Conservation (phyloP, 2,113 vertebrate species). For the Cisticola juncidis region DNA sequence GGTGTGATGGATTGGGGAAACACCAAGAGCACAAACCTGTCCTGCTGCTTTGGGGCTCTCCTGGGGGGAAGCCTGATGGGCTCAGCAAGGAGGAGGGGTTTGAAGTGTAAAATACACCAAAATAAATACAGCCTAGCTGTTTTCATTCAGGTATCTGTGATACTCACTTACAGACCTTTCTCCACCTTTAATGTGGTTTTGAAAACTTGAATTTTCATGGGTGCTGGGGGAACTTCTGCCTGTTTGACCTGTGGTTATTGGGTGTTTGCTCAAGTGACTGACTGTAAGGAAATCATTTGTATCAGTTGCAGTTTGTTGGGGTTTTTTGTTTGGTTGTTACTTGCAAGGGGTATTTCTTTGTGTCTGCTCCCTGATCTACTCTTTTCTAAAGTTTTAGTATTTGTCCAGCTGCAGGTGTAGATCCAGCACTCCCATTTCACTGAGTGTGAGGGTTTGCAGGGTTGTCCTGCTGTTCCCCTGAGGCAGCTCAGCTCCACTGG, state of each 20-base stretch:
- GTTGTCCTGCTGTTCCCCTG: neutral
- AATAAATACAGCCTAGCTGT: neutral
- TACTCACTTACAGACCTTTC: accelerated
- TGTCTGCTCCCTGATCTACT: neutral
- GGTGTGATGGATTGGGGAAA: neutral
- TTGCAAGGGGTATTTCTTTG: neutral
- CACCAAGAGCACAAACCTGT: neutral
- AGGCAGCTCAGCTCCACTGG: neutral
- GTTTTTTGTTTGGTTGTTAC: neutral
- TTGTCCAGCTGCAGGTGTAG: neutral
- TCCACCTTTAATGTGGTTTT: accelerated
- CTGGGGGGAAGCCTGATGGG: neutral
- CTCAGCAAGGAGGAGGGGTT: neutral
- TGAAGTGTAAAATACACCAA: neutral
- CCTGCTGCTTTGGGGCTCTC: neutral
- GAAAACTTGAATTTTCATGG: neutral
- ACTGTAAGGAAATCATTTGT: neutral
- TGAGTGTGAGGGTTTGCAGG: neutral
- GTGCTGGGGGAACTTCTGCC: neutral
- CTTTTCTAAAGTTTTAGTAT: neutral
- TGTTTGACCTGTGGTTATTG: neutral
- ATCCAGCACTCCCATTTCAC: neutral
- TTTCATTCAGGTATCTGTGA: accelerated
- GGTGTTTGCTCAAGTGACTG: neutral
- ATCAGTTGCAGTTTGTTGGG: neutral